Evolutionary conservation across 1,140 invertebrate species (phyloP).

Genomic region (Drosophila arawakana): DNA sequence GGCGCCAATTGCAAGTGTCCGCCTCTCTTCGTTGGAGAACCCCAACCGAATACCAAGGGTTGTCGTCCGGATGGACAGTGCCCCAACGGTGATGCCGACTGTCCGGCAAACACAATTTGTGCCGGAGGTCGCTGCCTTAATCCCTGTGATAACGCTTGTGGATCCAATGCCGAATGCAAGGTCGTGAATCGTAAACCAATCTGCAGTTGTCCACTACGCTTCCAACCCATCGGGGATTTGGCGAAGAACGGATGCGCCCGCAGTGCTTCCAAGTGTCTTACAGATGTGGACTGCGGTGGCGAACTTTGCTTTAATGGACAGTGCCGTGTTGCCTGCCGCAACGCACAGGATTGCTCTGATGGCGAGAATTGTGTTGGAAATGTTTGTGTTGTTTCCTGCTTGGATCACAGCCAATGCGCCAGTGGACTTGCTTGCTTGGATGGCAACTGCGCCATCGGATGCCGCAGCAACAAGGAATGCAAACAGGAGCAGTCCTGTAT

Average conservation of each 20-base stretch:
- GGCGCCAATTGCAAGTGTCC: slow-evolving; percentile 92
- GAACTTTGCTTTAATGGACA: slow-evolving; percentile 92
- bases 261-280: slow-evolving; percentile 87
- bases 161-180: slow-evolving; percentile 91
- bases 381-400: slow-evolving; percentile 91
- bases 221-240: slow-evolving; percentile 87
- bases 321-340: slow-evolving; percentile 92
- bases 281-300: slow-evolving; percentile 91
- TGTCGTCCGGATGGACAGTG: slow-evolving; percentile 91
- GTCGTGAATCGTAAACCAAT: slow-evolving; percentile 90
- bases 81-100: slow-evolving; percentile 89
- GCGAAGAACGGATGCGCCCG: slow-evolving; percentile 90
- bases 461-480: slow-evolving; percentile 93
- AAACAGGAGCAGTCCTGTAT: slow-evolving; percentile 90
- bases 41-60: slow-evolving; percentile 88
- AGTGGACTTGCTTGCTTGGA: slow-evolving; percentile 91
- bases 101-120: slow-evolving; percentile 90
- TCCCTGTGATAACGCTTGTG: slow-evolving; percentile 91
- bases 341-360: slow-evolving; percentile 90
- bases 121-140: slow-evolving; percentile 89
- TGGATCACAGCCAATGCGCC: slow-evolving; percentile 92
- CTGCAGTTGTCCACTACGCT: slow-evolving; percentile 91
- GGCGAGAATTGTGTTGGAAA: slow-evolving; percentile 92
- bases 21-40: slow-evolving; percentile 90
- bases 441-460: slow-evolving; percentile 92